Evolutionary conservation across 37 sponge, comb jelly and placozoan species (phyloP).

Genomic region (Haliclona indistincta): DNA sequence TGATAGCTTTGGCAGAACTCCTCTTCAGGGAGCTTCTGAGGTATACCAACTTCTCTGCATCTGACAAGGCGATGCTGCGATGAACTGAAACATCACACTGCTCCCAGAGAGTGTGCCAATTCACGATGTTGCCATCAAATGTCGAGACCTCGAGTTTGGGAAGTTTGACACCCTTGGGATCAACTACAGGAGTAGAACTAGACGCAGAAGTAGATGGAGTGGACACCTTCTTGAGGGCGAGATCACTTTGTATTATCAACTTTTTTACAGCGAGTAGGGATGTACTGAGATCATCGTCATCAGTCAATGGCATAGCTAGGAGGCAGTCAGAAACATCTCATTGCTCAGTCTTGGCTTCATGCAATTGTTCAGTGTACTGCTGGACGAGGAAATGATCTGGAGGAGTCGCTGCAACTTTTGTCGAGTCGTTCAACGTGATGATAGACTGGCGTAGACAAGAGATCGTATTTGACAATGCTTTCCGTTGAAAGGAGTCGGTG

Average conservation of each 20-base stretch:
- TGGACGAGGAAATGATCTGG: constrained; percentile 18
- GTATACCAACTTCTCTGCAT: constrained; percentile 39
- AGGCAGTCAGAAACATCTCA: too few species aligned
- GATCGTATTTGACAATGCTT: too few species aligned
- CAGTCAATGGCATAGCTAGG: too few species aligned
- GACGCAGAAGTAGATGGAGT: neutral
- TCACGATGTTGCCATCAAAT: constrained; percentile 43
- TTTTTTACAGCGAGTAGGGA: constrained; percentile 1
- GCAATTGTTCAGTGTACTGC: neutral
- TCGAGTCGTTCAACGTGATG: too few species aligned
- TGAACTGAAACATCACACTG: constrained; percentile 34
- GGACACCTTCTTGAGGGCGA: constrained; percentile 13
- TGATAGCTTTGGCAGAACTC: constrained; percentile 28
- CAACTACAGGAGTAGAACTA: constrained; percentile 3
- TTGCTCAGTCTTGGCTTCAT: too few species aligned
- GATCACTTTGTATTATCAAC: neutral
- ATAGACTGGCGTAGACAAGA: too few species aligned
- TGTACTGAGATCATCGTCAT: constrained; percentile 25
- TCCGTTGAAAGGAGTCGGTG: neutral
- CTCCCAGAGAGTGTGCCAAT: constrained; percentile 43
- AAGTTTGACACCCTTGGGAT: constrained; percentile 26
- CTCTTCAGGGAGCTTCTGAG: constrained; percentile 30
- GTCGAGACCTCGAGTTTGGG: constrained; percentile 37
- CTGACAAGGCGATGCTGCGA: constrained; percentile 8
- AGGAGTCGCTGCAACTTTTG: too few species aligned